phyloP scores from a whole-genome alignment of 1,140 invertebrate species.

The Eueides isabella region DNA sequence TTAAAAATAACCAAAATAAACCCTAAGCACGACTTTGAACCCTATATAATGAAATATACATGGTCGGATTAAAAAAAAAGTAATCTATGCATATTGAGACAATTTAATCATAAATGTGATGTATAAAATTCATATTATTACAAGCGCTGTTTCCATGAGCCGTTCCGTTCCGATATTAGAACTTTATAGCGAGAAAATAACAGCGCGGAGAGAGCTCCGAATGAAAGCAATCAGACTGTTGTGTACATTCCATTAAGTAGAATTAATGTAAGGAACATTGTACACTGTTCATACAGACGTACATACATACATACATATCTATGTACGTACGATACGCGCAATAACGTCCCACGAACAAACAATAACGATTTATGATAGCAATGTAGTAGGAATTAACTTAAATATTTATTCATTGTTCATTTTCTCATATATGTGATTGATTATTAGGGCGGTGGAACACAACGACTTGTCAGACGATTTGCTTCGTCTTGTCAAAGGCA shows the following conservation, averaged over 20 bases:
- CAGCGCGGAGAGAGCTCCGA: conserved; percentile 29
- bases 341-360: background rate
- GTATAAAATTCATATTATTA: background rate
- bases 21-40: too few species aligned
- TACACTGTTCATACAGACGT: background rate
- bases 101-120: background rate
- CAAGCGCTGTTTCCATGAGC: conserved; percentile 26
- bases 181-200: conserved; percentile 39
- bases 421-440: too few species aligned
- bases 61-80: too few species aligned
- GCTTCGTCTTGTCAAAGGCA: too few species aligned
- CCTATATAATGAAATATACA: too few species aligned
- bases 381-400: background rate
- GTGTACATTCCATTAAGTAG: conserved; percentile 47
- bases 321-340: background rate
- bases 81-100: too few species aligned
- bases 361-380: background rate
- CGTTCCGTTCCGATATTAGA: conserved; percentile 35
- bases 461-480: too few species aligned
- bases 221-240: conserved; percentile 42
- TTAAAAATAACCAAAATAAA: too few species aligned
- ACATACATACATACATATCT: background rate
- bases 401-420: background rate
- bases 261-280: conserved; percentile 32
- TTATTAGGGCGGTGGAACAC: too few species aligned